phyloP scores from a whole-genome alignment of 2,113 vertebrate genomes.

The Eurypyga helias region DNA sequence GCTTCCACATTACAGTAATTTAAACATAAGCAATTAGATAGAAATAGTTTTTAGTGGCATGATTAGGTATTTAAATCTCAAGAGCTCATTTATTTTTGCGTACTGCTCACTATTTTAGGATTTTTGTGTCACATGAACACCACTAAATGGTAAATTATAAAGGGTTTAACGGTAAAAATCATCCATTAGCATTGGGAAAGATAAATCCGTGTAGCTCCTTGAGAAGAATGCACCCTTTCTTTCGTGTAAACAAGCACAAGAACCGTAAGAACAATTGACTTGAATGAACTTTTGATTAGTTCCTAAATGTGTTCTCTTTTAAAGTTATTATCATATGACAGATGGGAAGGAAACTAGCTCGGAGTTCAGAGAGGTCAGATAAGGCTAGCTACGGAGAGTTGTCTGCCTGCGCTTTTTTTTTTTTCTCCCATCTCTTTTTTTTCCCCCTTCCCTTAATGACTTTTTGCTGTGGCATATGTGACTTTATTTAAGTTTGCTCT shows the following conservation, averaged over 20 bases:
- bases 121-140: background rate
- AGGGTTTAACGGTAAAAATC: background rate
- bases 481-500: conserved; percentile 17
- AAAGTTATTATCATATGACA: background rate
- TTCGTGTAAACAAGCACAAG: background rate
- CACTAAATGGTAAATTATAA: background rate
- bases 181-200: background rate
- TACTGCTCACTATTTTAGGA: background rate
- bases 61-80: background rate
- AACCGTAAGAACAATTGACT: background rate
- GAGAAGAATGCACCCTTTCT: background rate
- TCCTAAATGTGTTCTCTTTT: background rate
- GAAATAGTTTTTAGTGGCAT: background rate
- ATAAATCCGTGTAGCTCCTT: background rate
- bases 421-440: background rate
- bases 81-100: background rate
- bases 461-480: conserved; percentile 20
- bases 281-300: background rate
- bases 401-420: background rate
- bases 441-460: background rate
- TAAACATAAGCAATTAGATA: background rate
- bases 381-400: background rate
- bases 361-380: background rate
- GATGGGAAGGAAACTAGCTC: conserved; percentile 13
- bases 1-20: background rate